These are phyloP conservation scores for Eurosta solidaginis DNA, from an alignment of 1,140 invertebrate species.

Conservation along the genomic window DNA sequence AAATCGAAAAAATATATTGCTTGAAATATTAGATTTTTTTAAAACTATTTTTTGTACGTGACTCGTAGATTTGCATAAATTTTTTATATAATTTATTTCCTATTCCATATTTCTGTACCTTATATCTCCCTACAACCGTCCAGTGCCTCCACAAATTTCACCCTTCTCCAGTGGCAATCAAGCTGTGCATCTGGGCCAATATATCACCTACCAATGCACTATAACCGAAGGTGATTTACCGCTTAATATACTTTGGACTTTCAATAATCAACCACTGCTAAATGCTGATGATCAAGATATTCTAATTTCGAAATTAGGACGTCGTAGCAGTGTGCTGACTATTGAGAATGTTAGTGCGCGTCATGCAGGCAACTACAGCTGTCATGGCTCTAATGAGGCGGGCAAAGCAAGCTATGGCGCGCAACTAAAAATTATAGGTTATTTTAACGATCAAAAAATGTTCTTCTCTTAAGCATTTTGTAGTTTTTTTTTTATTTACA, in stretches of 20 bases:
- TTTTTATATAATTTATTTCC: slow-evolving; percentile 32
- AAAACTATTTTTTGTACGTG: background rate
- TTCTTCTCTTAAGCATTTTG: slow-evolving; percentile 1
- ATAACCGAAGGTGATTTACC: slow-evolving; percentile 80
- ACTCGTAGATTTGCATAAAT: background rate
- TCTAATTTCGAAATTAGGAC: slow-evolving; percentile 60
- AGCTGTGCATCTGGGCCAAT: slow-evolving; percentile 67
- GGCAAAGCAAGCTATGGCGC: slow-evolving; percentile 66
- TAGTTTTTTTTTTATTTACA: slow-evolving; percentile 24
- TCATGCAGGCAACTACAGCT: slow-evolving; percentile 70
- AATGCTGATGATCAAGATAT: slow-evolving; percentile 59
- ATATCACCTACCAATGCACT: slow-evolving; percentile 66
- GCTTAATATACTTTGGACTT: slow-evolving; percentile 78
- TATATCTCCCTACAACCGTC: background rate
- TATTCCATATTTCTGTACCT: background rate
- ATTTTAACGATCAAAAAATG: background rate
- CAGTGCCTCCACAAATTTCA: slow-evolving; percentile 68
- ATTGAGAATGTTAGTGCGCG: slow-evolving; percentile 70
- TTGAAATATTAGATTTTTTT: slow-evolving; percentile 28
- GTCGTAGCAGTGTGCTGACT: slow-evolving; percentile 69
- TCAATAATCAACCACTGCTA: slow-evolving; percentile 64
- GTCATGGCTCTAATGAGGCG: slow-evolving; percentile 75
- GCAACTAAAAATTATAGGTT: slow-evolving; percentile 61
- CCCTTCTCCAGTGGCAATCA: slow-evolving; percentile 68
- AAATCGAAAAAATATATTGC: background rate